Evolutionary conservation across 2,888 invertebrate genomes (phyloP).

Genomic region (Drosophila antonietae): DNA sequence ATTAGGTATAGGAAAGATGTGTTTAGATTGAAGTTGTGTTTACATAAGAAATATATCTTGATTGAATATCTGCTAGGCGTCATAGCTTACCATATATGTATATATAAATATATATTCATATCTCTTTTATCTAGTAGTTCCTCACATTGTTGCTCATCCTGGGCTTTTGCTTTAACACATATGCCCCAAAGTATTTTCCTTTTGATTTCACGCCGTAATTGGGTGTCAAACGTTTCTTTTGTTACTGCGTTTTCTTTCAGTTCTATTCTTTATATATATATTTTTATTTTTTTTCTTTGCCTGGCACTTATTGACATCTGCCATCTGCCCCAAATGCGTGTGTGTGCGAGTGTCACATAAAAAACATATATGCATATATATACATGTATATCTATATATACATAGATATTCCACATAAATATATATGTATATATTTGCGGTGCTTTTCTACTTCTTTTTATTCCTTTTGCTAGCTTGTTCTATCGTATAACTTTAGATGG

Average conservation of each 20-base stretch:
- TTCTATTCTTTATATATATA: slow-evolving; percentile 10
- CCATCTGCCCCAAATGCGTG: slow-evolving; percentile 55
- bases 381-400: slow-evolving; percentile 17
- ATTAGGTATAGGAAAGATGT: neutral
- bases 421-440: slow-evolving; percentile 26
- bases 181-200: slow-evolving; percentile 70
- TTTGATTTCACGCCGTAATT: slow-evolving; percentile 78
- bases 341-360: slow-evolving; percentile 19
- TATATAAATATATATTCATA: neutral
- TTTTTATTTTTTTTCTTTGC: slow-evolving; percentile 19
- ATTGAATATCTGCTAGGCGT: neutral
- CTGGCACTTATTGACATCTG: slow-evolving; percentile 76
- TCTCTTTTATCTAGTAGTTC: neutral
- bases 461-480: slow-evolving; percentile 23
- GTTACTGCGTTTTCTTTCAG: slow-evolving; percentile 60
- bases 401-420: slow-evolving; percentile 13
- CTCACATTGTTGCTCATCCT: neutral
- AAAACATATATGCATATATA: slow-evolving; percentile 22
- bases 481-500: slow-evolving; percentile 62
- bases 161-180: slow-evolving; percentile 13
- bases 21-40: neutral
- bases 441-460: slow-evolving; percentile 42
- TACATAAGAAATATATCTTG: too few relatives aligned
- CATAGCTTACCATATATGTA: neutral
- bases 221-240: slow-evolving; percentile 78